These are phyloP conservation scores for Drosophila heteroneura DNA, from an alignment of 2,888 invertebrate genomes.

Conservation along the genomic window DNA sequence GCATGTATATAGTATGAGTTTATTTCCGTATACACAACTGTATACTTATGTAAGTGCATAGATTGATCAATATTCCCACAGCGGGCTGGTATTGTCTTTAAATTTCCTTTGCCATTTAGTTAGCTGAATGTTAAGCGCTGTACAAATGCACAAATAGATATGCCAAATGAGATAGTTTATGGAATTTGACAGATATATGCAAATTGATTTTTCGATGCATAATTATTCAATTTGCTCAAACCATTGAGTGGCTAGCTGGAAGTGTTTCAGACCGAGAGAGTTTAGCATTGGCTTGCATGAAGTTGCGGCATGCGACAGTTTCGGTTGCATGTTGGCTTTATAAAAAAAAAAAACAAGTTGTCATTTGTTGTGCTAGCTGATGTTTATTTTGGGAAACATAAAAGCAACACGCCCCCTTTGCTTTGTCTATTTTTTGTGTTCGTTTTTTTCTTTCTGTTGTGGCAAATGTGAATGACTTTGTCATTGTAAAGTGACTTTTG, in stretches of 20 bases:
- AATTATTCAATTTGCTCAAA: conserved; percentile 30
- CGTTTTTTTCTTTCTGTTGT: conserved; percentile 13
- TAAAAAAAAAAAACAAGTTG: conserved; percentile 22
- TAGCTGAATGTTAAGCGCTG: conserved; percentile 2
- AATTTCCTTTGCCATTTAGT: conserved; percentile 5
- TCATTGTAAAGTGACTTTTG: conserved; percentile 38
- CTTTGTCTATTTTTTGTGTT: conserved; percentile 4
- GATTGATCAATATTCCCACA: conserved; percentile 19
- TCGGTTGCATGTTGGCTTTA: conserved; percentile 49
- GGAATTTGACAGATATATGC: conserved; percentile 9
- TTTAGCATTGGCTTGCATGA: conserved; percentile 31
- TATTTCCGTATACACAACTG: neutral
- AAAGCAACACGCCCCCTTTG: conserved; percentile 50
- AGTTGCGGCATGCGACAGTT: conserved; percentile 27
- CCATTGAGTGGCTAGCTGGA: conserved; percentile 5
- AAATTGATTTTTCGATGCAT: conserved; percentile 21
- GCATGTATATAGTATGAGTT: neutral
- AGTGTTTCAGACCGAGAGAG: conserved; percentile 21
- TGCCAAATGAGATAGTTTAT: neutral
- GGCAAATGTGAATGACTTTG: conserved; percentile 57
- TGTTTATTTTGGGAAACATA: conserved; percentile 13
- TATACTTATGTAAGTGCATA: neutral
- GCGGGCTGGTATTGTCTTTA: neutral
- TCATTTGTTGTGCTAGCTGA: conserved; percentile 27
- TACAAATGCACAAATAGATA: conserved; percentile 4